Conservation (phyloP, 2,113 vertebrate genomes). For the Fregata magnificens region DNA sequence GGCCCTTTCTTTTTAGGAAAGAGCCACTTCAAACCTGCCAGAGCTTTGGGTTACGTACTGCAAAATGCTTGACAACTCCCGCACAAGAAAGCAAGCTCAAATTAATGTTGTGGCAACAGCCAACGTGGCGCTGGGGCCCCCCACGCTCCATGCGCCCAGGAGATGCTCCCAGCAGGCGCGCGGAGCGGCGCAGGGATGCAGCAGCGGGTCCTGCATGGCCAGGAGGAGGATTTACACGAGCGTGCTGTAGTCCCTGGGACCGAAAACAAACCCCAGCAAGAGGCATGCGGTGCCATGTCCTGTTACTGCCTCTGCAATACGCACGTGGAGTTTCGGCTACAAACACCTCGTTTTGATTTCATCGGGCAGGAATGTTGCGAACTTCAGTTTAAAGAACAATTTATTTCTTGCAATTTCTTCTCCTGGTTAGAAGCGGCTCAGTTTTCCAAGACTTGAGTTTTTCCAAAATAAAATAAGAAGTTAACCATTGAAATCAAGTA, state of each 20-base stretch:
- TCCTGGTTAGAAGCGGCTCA: neutral
- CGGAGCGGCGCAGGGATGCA: accelerated
- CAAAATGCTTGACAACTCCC: neutral
- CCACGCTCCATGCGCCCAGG: accelerated
- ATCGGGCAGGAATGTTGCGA: neutral
- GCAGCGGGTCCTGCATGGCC: accelerated
- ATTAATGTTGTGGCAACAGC: neutral
- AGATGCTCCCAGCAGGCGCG: accelerated
- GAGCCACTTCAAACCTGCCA: neutral
- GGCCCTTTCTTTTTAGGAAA: neutral
- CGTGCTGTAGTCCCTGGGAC: accelerated
- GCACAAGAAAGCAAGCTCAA: neutral
- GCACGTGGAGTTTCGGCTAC: accelerated
- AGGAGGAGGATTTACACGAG: accelerated
- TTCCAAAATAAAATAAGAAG: neutral
- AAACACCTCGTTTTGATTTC: neutral
- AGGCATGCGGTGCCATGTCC: accelerated
- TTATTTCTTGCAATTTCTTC: neutral
- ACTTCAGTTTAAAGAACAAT: neutral
- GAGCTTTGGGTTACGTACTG: accelerated
- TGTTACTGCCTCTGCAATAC: neutral
- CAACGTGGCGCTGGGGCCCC: accelerated
- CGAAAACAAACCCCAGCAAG: neutral
- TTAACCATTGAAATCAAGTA: neutral
- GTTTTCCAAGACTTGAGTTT: neutral